Percentiles rank a stretch among this genome's conserved stretches.
Evolutionary conservation across 2,888 invertebrate genomes (phyloP).

Genomic region (Anarsia innoxiella): DNA sequence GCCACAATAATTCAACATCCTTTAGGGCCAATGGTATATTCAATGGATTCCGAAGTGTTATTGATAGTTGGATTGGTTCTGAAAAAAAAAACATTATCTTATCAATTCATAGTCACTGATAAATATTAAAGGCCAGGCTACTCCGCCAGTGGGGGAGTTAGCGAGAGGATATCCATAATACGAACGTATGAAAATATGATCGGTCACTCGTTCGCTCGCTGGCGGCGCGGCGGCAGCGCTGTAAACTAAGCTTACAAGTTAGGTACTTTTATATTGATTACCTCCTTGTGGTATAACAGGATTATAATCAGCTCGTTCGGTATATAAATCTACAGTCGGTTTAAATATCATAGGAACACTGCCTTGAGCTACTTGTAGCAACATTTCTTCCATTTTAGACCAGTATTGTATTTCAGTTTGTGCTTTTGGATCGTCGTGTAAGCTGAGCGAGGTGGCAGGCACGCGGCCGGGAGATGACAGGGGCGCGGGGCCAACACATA

Average conservation of each 20-base stretch:
- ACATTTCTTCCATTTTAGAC: constrained; percentile 85
- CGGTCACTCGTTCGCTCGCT: too few relatives aligned
- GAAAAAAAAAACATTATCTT: constrained; percentile 25
- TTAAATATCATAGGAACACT: constrained; percentile 84
- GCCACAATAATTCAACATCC: constrained; percentile 84
- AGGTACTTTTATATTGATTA: constrained; percentile 25
- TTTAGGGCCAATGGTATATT: constrained; percentile 81
- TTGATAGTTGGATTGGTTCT: constrained; percentile 88
- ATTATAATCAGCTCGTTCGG: constrained; percentile 78
- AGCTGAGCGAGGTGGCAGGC: constrained; percentile 68
- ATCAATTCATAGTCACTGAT: not conserved
- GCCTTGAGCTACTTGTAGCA: constrained; percentile 81
- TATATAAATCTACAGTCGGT: constrained; percentile 84
- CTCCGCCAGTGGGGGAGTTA: not conserved
- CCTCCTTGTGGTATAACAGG: constrained; percentile 85
- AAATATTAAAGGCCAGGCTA: not conserved
- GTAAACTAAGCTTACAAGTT: not conserved
- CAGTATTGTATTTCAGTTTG: constrained; percentile 66
- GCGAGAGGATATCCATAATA: too few relatives aligned
- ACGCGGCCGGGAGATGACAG: constrained; percentile 72
- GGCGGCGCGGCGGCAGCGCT: not conserved
- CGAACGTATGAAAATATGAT: too few relatives aligned
- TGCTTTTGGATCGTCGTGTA: constrained; percentile 40
- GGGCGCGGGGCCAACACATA: constrained; percentile 78
- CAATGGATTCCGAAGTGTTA: constrained; percentile 85